Evolutionary conservation across 1,140 invertebrate species (phyloP), one percentile per base, ranked within the genome.

Genomic region (Melipona quadrifasciata): DNA sequence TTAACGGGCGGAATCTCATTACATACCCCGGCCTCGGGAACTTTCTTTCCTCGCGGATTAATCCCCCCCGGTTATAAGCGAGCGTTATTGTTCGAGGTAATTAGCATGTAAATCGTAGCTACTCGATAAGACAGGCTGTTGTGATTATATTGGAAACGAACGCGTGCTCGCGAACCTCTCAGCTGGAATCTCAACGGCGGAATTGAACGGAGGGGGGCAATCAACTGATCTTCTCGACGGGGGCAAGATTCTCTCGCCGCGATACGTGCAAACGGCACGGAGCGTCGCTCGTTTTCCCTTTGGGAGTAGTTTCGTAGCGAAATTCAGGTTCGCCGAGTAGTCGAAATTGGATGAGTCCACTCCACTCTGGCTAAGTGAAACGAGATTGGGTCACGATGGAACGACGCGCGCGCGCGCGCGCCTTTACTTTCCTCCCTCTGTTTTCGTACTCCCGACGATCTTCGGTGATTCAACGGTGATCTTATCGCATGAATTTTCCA

Each of bases 261-360:
- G 71, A 82, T 75, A 24, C 47, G 27, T 6, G 61, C 51, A 67
- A 6, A 55, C 24, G 12, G n/a, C 24, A 61, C 39, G 11, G 24
- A 24, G 31, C n/a, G 8, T 27, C 47, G 55, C 21, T 61, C 34
- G 21, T n/a, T 24, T 27, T 55, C 14, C 6, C 34, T 39, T 77
- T 39, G 64, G 47, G 55, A 39, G 53, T n/a, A 47, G 39, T 47
- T 6, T 67, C n/a, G 11, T 51, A 77, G 75, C 51, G 64, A 68
- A 77, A 82, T 27, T 67, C 53, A 70, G 74, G 74, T 82, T 34
- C 53, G 64, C 64, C 47, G 64, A 75, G 73, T 39, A 53, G 51
- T 19, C 51, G 53, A 82, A 82, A 82, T 82, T 67, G 74, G 80
- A 76, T 21, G 80, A 82, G 72, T 57, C 73, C n/a, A 55, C 61